phyloP scores from a whole-genome alignment of 2,888 invertebrate genomes.

The Caenorhabditis sp. region DNA sequence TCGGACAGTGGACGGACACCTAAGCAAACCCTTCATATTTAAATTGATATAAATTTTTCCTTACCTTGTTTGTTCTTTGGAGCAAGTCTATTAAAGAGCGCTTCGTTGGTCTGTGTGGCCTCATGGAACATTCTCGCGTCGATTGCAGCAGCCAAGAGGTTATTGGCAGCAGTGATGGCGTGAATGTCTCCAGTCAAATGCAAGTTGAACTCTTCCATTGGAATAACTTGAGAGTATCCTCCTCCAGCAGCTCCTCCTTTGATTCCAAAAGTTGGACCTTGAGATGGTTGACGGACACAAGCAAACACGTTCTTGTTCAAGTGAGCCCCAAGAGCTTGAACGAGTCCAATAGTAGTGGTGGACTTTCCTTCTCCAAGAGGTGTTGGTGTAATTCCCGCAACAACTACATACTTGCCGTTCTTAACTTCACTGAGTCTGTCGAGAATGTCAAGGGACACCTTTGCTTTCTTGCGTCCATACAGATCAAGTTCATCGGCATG shows the following conservation, averaged over 20 bases:
- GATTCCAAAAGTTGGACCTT: slow-evolving; percentile 99
- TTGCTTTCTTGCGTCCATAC: slow-evolving; percentile 96
- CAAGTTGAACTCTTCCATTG: slow-evolving; percentile 99
- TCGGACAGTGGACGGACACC: slow-evolving; percentile 89
- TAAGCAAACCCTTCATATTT: no score
- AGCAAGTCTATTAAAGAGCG: slow-evolving; percentile 91
- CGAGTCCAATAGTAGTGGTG: slow-evolving; percentile 92
- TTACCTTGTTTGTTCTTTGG: slow-evolving; percentile 89
- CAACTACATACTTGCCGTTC: slow-evolving; percentile 94
- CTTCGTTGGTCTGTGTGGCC: slow-evolving; percentile 90
- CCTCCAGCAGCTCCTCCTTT: slow-evolving; percentile 99
- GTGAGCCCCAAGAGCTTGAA: slow-evolving; percentile 93
- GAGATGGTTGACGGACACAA: slow-evolving; percentile 96
- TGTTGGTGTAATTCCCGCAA: slow-evolving; percentile 97
- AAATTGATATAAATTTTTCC: background rate
- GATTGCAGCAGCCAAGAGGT: slow-evolving; percentile 97
- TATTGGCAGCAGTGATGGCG: slow-evolving; percentile 97
- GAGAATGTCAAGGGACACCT: slow-evolving; percentile 90
- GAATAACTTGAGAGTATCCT: slow-evolving; percentile 96
- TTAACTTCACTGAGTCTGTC: slow-evolving; percentile 88
- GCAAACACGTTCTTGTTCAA: slow-evolving; percentile 90
- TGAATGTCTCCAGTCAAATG: slow-evolving; percentile 97
- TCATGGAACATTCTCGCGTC: slow-evolving; percentile 98
- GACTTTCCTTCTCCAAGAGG: slow-evolving; percentile 99
- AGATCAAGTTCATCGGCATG: slow-evolving; percentile 90